phyloP scores from a whole-genome alignment of 2,888 invertebrate genomes.

The Melitaea athalia region DNA sequence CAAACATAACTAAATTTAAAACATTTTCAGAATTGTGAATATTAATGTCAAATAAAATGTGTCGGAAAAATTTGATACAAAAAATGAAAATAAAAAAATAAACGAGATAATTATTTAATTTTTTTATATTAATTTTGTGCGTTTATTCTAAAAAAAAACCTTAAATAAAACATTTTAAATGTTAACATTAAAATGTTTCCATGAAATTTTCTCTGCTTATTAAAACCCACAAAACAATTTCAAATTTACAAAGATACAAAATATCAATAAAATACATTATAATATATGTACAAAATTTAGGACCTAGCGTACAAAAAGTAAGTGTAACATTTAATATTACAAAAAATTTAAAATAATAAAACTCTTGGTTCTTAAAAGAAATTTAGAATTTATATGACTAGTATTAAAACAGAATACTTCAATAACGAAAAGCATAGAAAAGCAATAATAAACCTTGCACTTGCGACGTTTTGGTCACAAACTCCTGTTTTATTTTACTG shows the following conservation, averaged over 20 bases:
- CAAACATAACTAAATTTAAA: neutral
- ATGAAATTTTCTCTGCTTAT: too few species aligned
- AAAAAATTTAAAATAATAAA: too few species aligned
- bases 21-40: neutral
- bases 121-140: slow-evolving; percentile 2
- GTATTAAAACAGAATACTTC: neutral
- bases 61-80: neutral
- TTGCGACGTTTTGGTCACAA: too few species aligned
- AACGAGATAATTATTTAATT: neutral
- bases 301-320: too few species aligned
- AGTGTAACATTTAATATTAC: too few species aligned
- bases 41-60: neutral
- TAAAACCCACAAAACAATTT: neutral
- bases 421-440: too few species aligned
- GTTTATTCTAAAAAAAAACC: neutral
- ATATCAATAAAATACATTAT: neutral
- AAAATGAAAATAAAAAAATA: neutral
- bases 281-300: neutral
- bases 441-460: too few species aligned
- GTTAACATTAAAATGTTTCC: too few species aligned
- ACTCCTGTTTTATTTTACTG: neutral
- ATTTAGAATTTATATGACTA: neutral
- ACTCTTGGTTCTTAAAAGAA: too few species aligned
- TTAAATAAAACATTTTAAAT: neutral
- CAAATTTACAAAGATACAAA: neutral